Evolutionary conservation across 2,797 vertebrate species (phyloP), one percentile per base, ranked within the genome.

Genomic region (Hippoglossus hippoglossus): DNA sequence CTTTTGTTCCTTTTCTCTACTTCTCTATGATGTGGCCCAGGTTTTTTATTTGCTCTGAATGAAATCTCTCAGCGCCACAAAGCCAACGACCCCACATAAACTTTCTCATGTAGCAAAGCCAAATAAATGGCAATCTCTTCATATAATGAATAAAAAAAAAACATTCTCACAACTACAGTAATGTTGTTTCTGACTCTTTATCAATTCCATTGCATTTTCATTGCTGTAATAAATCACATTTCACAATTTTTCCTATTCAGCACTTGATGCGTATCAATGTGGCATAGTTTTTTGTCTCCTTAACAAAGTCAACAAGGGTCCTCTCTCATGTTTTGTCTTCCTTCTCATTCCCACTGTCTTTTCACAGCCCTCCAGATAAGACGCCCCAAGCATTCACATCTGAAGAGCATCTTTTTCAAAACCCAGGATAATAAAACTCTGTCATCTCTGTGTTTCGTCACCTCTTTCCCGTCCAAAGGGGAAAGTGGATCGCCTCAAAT

Each of bases 381-480:
- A 75, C 2, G 16, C 72, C 71, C 18, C 1, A 9, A 73, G 69
- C 59, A 8, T 60, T 76, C 56, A 22, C 56, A 22, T 77, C 66
- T 75, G 70, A 82, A 63, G 71, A 72, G 62, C 67, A 73, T 82
- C 80, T 88, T 72, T 85, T 73, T 44, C 25, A 75, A 69, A 39
- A 21, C 34, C 26, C 18, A n/a, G 39, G 67, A 51, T 12, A 52
- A 44, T 75, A 53, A 78, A 34, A 73, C 68, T 74, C 59, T 52
- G 25, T 70, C 62, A 63, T 75, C 21, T 36, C 61, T 63, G 16
- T 75, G 47, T 46, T 67, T 73, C 54, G 34, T 65, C 61, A 15
- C 49, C 36, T 36, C 39, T 71, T 63, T 77, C 47, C 21, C 58
- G 3, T 63, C 34, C 4, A 63, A 60, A 73, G 15, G 8, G 80